phyloP scores from a whole-genome alignment of 2,113 vertebrate species.

The Struthio camelus region DNA sequence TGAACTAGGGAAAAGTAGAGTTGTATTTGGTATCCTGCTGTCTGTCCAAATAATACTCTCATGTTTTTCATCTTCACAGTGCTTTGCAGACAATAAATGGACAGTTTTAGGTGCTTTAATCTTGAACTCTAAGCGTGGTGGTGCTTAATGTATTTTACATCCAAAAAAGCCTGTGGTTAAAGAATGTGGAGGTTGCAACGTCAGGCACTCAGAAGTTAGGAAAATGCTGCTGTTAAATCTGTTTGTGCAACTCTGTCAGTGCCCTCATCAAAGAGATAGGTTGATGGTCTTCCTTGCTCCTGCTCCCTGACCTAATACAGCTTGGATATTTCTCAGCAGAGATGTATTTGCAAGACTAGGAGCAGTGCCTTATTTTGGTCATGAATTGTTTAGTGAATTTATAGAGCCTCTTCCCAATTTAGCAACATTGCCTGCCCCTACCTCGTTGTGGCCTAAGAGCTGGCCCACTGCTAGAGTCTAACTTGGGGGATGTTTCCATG shows the following conservation, averaged over 20 bases:
- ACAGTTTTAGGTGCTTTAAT: neutral
- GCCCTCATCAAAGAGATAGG: neutral
- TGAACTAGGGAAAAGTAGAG: conserved; percentile 33
- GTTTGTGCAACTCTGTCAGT: neutral
- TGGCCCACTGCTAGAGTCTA: neutral
- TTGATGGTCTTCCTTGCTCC: neutral
- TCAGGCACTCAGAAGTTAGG: neutral
- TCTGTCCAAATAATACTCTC: neutral
- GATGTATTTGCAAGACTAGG: too few species aligned
- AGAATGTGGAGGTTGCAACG: neutral
- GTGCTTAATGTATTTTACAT: neutral
- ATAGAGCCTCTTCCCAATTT: neutral
- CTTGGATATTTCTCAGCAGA: neutral
- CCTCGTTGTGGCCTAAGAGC: too few species aligned
- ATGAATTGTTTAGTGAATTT: neutral
- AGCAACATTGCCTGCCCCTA: neutral
- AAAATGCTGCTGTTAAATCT: neutral
- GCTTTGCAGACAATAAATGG: neutral
- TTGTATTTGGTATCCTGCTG: neutral
- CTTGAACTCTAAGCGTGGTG: neutral
- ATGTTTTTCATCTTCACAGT: neutral
- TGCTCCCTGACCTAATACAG: neutral
- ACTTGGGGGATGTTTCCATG: neutral
- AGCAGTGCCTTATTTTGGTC: too few species aligned
- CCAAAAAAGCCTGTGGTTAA: neutral